Evolutionary conservation across 2,113 vertebrate species (phyloP), one percentile per base, ranked within the genome.

Genomic region (Dromaius novaehollandiae): DNA sequence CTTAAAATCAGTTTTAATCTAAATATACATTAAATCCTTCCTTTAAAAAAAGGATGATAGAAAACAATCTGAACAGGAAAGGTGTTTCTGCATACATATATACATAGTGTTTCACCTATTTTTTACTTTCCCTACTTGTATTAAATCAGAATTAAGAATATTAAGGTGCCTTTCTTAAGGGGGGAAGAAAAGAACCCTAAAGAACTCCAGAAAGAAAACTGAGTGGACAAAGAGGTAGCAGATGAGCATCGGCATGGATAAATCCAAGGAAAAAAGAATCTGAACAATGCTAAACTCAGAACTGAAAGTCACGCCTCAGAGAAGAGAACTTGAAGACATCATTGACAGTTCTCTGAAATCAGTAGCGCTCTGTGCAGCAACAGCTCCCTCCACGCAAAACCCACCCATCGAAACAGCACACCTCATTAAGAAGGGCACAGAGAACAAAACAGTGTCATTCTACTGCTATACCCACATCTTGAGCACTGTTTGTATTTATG

Each of bases 1-100:
- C 8, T 95, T 64, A 87, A 90, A 96, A 96, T 75, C 79, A 46
- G 75, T 96, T 96, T 93, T 94, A 71, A 85, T 63, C 66, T 86
- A 92, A 92, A 94, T 87, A 91, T 30, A 82, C 28, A 86, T 78
- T 85, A 95, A 92, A 95, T 88, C 84, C 65, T 64, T 81, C 78
- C 84, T 14, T 66, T 86, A 82, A 78, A 92, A 96, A 95, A 89
- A 38, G 38, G 46, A 86, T 79, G 91, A 82, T 90, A 36, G 83
- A 92, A 73, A 75, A 93, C 36, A 75, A 50, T 6, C 46, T 55
- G 36, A 58, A 85, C 20, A 65, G 18, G 48, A 74, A 88, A 32
- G 53, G 8, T 76, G 61, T 34, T 87, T 93, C 68, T 40, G 46
- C 40, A 64, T 70, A 63, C 8, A 78, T 26, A 50, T 32, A 60